A percentile compares a stretch with the other conserved stretches of the same genome.
phyloP scores from a whole-genome alignment of 2,113 vertebrate genomes.

The Cromileptes altivelis region DNA sequence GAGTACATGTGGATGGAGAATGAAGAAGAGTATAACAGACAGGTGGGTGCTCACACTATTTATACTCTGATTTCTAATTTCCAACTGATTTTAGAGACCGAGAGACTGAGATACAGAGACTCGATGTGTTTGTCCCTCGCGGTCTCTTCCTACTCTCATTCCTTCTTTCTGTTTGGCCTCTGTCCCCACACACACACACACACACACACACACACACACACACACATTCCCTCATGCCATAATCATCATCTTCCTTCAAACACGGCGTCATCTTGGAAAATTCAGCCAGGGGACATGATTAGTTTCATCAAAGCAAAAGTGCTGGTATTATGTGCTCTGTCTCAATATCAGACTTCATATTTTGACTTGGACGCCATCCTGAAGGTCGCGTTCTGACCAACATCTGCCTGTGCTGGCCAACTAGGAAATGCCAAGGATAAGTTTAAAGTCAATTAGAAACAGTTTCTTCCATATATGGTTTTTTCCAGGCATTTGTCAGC shows the following conservation, averaged over 20 bases:
- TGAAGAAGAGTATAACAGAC: conserved; percentile 95
- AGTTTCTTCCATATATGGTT: neutral
- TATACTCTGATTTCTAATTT: too few species aligned
- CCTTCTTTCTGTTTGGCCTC: neutral
- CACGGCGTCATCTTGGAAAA: neutral
- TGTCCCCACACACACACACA: neutral
- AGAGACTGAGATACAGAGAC: neutral
- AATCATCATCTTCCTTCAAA: neutral
- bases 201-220: too few species aligned
- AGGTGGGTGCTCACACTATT: conserved; percentile 82
- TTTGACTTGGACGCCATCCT: too few species aligned
- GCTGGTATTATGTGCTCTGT: neutral
- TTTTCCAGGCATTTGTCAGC: neutral
- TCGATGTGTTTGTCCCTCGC: neutral
- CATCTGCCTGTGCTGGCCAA: neutral
- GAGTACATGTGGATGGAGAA: conserved; percentile 99
- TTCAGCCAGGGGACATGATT: neutral
- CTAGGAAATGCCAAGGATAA: neutral
- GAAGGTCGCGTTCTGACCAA: neutral
- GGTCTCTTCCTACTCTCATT: neutral
- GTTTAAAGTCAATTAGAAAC: conserved; percentile 1
- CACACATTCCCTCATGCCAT: neutral
- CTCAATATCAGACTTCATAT: neutral
- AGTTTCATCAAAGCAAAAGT: neutral
- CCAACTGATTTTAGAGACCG: neutral